Evolutionary conservation across 2,113 vertebrate species (phyloP).

Genomic region (Megatriorchis doriae): DNA sequence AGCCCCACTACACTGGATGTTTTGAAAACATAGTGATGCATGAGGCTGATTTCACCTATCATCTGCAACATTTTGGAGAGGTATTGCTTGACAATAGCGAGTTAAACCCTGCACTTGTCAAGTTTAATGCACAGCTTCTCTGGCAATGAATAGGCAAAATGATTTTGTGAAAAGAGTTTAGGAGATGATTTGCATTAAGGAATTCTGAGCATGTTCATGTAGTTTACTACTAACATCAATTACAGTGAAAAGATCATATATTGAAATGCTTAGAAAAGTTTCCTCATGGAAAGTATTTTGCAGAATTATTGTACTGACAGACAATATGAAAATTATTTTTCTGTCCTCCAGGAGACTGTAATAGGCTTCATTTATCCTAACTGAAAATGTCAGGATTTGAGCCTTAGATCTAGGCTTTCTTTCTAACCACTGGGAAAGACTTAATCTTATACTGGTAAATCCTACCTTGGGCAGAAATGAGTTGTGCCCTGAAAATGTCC

Average conservation of each 20-base stretch:
- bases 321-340: neutral
- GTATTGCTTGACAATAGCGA: neutral
- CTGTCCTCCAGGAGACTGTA: neutral
- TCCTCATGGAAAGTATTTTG: neutral
- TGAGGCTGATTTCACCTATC: neutral
- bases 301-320: neutral
- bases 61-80: neutral
- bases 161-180: neutral
- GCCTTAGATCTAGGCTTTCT: neutral
- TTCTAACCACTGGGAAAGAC: neutral
- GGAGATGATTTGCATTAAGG: neutral
- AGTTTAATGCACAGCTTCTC: neutral
- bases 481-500: neutral
- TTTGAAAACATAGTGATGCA: neutral
- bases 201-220: neutral
- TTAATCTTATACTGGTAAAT: neutral
- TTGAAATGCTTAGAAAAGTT: neutral
- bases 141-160: neutral
- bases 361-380: neutral
- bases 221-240: neutral
- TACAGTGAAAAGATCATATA: neutral
- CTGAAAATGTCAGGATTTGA: neutral
- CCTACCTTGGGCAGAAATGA: neutral
- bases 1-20: neutral
- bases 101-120: neutral